Evolutionary conservation across 2,888 invertebrate species (phyloP).

Genomic region (Graphium colonna): DNA sequence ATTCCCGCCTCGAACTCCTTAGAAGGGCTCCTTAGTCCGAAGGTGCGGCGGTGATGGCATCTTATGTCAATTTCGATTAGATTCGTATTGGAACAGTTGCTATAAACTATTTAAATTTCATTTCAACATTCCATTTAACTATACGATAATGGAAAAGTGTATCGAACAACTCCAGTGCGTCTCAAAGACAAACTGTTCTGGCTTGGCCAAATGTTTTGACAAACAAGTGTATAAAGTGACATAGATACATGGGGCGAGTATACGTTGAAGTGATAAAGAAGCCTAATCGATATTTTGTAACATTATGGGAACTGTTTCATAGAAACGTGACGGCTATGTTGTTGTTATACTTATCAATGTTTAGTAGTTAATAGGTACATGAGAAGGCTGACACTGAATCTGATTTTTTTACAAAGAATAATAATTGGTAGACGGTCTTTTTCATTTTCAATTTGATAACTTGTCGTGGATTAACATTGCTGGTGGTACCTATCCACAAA

Average conservation of each 20-base stretch:
- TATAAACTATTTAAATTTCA: constrained; percentile 20
- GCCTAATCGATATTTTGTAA: constrained; percentile 70
- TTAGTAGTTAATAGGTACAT: constrained; percentile 71
- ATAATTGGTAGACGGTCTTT: not conserved
- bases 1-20: constrained; percentile 66
- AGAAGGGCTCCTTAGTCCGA: constrained; percentile 58
- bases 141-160: constrained; percentile 25
- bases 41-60: constrained; percentile 6
- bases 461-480: not conserved
- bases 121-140: constrained; percentile 40
- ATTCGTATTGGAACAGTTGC: constrained; percentile 4
- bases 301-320: constrained; percentile 70
- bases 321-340: constrained; percentile 70
- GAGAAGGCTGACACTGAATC: constrained; percentile 75
- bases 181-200: constrained; percentile 57
- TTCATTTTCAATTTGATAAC: not conserved
- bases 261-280: constrained; percentile 76
- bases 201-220: constrained; percentile 39
- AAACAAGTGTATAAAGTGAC: constrained; percentile 46
- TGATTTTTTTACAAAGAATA: constrained; percentile 51
- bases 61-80: not conserved
- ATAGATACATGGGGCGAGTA: constrained; percentile 58
- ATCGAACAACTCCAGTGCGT: constrained; percentile 44
- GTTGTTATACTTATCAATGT: constrained; percentile 63
- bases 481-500: not conserved